phyloP scores from a whole-genome alignment of 2,888 invertebrate genomes.

The Drosophila lutescens region DNA sequence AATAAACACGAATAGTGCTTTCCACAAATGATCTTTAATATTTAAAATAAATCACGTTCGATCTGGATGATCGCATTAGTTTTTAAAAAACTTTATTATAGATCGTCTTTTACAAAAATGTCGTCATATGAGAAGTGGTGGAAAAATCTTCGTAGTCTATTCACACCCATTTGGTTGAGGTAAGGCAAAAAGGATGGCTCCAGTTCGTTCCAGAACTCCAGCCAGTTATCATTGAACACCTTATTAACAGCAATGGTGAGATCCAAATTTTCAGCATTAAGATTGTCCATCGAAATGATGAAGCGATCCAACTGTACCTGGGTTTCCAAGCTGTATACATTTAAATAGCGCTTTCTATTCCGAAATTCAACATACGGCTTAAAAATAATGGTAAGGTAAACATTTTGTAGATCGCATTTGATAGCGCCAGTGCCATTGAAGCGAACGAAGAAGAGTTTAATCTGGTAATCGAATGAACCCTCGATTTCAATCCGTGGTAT shows the following conservation, averaged over 20 bases:
- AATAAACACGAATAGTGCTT: no score
- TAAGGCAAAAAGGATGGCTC: constrained; percentile 10
- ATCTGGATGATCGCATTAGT: no score
- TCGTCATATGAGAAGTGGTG: constrained; percentile 47
- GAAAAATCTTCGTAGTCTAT: not conserved
- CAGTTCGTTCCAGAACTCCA: constrained; percentile 45
- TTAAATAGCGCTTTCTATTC: constrained; percentile 34
- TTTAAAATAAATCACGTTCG: no score
- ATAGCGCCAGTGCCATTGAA: constrained; percentile 25
- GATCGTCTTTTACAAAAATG: constrained; percentile 31
- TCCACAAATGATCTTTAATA: no score
- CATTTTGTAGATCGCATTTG: constrained; percentile 31
- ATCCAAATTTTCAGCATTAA: constrained; percentile 34
- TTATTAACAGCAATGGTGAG: constrained; percentile 23
- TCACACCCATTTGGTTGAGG: constrained; percentile 3
- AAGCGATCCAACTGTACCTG: constrained; percentile 16
- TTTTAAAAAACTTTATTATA: not conserved
- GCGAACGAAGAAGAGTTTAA: constrained; percentile 15
- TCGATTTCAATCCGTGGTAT: constrained; percentile 23
- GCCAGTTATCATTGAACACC: constrained; percentile 42
- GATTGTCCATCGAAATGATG: constrained; percentile 13
- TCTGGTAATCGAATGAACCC: constrained; percentile 30
- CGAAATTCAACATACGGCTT: constrained; percentile 29
- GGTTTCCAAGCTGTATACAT: constrained; percentile 20
- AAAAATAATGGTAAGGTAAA: constrained; percentile 13